Percentiles rank a stretch among this genome's conserved stretches.
Conservation (phyloP, 2,113 vertebrate genomes). For the Elanoides forficatus region DNA sequence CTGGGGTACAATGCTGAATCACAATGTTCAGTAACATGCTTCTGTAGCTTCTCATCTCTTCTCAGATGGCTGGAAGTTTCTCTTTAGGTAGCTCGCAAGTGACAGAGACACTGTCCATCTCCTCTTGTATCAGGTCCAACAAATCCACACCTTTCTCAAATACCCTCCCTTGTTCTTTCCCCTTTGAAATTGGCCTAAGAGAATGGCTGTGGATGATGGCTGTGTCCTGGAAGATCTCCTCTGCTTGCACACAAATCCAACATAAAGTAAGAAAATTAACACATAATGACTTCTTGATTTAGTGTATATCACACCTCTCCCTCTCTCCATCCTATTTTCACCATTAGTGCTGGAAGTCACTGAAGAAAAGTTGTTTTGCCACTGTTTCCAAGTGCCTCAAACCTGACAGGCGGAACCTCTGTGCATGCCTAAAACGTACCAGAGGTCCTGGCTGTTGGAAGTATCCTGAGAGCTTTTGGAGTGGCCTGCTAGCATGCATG, state of each 20-base stretch:
- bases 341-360: not conserved
- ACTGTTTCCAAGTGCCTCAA: not conserved
- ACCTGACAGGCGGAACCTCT: not conserved
- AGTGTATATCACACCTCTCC: not conserved
- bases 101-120: not conserved
- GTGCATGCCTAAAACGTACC: not conserved
- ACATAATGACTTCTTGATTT: not conserved
- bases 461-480: not conserved
- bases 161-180: not conserved
- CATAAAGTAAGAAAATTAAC: not conserved
- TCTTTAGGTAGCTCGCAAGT: not conserved
- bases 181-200: not conserved
- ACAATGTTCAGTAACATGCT: accelerated
- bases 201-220: not conserved
- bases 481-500: not conserved
- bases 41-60: not conserved
- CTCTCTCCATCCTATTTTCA: not conserved
- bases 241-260: not conserved
- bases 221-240: not conserved
- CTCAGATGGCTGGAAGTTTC: not conserved
- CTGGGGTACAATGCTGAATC: not conserved
- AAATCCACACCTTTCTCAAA: not conserved
- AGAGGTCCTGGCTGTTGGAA: not conserved
- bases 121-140: not conserved
- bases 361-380: not conserved